Evolutionary conservation across 2,888 invertebrate genomes (phyloP).

Genomic region (Phasia obesa): DNA sequence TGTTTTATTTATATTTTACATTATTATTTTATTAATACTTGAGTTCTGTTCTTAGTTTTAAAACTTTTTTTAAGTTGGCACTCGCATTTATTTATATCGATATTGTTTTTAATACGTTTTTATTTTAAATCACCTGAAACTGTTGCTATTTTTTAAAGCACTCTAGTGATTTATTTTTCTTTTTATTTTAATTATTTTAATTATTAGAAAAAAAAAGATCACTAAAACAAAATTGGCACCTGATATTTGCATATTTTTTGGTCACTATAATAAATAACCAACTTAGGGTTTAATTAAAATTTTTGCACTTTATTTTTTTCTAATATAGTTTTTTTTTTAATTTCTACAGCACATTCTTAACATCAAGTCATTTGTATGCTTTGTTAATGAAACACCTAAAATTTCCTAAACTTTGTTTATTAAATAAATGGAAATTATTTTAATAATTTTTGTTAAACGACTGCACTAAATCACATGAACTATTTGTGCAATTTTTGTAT

Average conservation of each 20-base stretch:
- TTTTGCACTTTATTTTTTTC: slow-evolving; percentile 28
- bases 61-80: slow-evolving; percentile 45
- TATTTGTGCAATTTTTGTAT: slow-evolving; percentile 62
- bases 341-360: slow-evolving; percentile 37
- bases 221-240: slow-evolving; percentile 60
- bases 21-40: slow-evolving; percentile 2
- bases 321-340: slow-evolving; percentile 1
- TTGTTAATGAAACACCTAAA: slow-evolving; percentile 27
- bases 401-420: slow-evolving; percentile 7
- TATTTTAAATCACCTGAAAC: slow-evolving; percentile 11
- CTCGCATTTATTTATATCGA: slow-evolving; percentile 25
- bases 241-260: slow-evolving; percentile 71
- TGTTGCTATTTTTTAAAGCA: neutral
- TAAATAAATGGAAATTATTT: slow-evolving; percentile 27
- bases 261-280: slow-evolving; percentile 45
- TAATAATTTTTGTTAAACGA: slow-evolving; percentile 1
- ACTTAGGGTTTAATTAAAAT: slow-evolving; percentile 52
- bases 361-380: slow-evolving; percentile 35
- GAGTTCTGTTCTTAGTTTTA: neutral
- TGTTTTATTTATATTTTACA: neutral
- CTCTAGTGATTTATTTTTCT: too few relatives aligned
- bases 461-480: slow-evolving; percentile 47
- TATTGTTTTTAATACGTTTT: neutral
- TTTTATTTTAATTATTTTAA: neutral
- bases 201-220: slow-evolving; percentile 8